Evolutionary conservation across 2,797 vertebrate genomes (phyloP).

Genomic region (Epinephelus malabaricus): DNA sequence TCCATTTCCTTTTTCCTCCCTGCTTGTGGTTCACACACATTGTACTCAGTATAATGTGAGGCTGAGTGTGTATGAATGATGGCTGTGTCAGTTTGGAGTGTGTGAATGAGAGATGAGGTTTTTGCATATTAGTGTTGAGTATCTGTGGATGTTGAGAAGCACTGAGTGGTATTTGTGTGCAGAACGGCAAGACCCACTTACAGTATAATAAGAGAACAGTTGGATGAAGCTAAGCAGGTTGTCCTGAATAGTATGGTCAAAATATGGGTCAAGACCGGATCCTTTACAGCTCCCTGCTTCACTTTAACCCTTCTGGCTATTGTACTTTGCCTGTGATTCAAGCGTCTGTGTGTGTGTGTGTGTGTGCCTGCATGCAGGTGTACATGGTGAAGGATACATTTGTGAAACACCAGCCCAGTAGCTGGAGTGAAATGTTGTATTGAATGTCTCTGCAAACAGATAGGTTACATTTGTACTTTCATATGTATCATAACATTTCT

Average conservation of each 20-base stretch:
- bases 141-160: conserved; percentile 48
- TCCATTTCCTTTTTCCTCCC: neutral
- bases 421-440: no score
- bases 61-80: conserved; percentile 57
- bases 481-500: no score
- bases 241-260: conserved; percentile 70
- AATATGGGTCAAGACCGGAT: conserved; percentile 72
- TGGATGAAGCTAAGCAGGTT: conserved; percentile 55
- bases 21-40: conserved; percentile 24
- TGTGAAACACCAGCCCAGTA: no score
- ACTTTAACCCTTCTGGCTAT: conserved; percentile 42
- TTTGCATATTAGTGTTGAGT: conserved; percentile 52
- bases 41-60: conserved; percentile 29
- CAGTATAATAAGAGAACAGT: conserved; percentile 40
- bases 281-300: conserved; percentile 49
- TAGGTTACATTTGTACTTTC: no score
- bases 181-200: conserved; percentile 64
- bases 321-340: conserved; percentile 33
- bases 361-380: neutral
- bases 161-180: conserved; percentile 46
- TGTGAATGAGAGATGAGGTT: conserved; percentile 49
- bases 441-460: no score
- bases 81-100: conserved; percentile 54
- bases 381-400: neutral
- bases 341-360: conserved; percentile 4